Conservation (phyloP, 2,113 vertebrate genomes). For the Podarcis cretensis region DNA sequence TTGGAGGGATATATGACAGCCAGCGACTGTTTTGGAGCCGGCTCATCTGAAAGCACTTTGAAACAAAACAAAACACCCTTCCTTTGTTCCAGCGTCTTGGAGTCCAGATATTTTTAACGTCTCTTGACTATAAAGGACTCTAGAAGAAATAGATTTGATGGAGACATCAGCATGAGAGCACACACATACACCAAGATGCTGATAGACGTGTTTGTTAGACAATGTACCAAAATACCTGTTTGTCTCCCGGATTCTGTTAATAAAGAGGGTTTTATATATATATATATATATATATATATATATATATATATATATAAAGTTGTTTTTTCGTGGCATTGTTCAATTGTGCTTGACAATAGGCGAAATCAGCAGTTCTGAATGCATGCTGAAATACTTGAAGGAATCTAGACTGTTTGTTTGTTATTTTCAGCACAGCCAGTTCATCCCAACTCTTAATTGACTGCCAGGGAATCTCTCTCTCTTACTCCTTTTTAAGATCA, state of each 20-base stretch:
- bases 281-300: no score
- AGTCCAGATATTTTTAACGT: neutral
- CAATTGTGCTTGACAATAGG: neutral
- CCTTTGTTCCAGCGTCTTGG: rapidly evolving
- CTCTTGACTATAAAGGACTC: rapidly evolving
- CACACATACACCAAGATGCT: neutral
- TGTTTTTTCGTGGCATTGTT: constrained; percentile 36
- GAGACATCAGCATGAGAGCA: neutral
- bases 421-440: constrained; percentile 42
- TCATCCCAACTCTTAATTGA: constrained; percentile 47
- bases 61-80: neutral
- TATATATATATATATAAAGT: neutral
- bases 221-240: rapidly evolving
- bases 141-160: constrained; percentile 3
- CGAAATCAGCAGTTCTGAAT: constrained; percentile 47
- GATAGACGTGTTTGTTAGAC: constrained; percentile 32
- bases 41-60: rapidly evolving
- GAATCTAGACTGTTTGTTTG: constrained; percentile 40
- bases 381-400: neutral
- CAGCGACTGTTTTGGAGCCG: rapidly evolving
- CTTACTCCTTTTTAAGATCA: neutral
- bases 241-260: rapidly evolving
- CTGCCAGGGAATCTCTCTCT: constrained; percentile 41
- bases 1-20: rapidly evolving
- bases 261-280: neutral